phyloP scores from a whole-genome alignment of 2,113 vertebrate genomes.

The Festucalex cinctus region DNA sequence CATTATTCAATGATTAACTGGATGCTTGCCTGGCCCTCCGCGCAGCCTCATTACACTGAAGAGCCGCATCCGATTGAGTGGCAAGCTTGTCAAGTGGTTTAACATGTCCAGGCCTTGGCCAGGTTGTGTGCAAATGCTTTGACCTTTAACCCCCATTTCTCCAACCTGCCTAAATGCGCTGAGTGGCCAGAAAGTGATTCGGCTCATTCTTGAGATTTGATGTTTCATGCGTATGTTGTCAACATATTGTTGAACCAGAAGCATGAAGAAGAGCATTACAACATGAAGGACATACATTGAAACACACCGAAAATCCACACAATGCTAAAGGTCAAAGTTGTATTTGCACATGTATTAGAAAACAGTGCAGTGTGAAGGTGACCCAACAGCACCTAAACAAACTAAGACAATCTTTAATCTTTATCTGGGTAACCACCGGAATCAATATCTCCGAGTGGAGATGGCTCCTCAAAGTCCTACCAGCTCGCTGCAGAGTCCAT shows the following conservation, averaged over 20 bases:
- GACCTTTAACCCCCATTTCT: conserved; percentile 28
- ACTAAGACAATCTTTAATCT: conserved; percentile 23
- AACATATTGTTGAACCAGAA: background rate
- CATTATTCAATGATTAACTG: conserved; percentile 57
- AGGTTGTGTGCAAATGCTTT: conserved; percentile 9
- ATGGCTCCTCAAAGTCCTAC: conserved; percentile 52
- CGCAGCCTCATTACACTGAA: conserved; percentile 4
- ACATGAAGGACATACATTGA: conserved; percentile 8
- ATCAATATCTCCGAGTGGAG: conserved; percentile 48
- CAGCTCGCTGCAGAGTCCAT: conserved; percentile 18
- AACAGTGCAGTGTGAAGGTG: conserved; percentile 42
- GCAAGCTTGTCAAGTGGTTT: conserved; percentile 18
- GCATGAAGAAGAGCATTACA: background rate
- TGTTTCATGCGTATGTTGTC: background rate
- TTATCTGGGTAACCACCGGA: conserved; percentile 42
- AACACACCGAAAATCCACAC: conserved; percentile 12
- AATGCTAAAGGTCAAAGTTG: conserved; percentile 35
- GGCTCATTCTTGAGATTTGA: background rate
- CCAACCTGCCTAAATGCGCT: background rate
- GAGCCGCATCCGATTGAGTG: conserved; percentile 6
- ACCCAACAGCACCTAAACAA: conserved; percentile 28
- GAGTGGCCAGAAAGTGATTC: background rate
- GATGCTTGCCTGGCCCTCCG: conserved; percentile 14
- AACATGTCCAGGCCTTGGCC: conserved; percentile 43
- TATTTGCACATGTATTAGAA: conserved; percentile 27